Percentiles rank a stretch among this genome's conserved stretches.
These are phyloP conservation scores for Drosophila neocordata DNA, from an alignment of 1,140 invertebrate species.

Conservation along the genomic window DNA sequence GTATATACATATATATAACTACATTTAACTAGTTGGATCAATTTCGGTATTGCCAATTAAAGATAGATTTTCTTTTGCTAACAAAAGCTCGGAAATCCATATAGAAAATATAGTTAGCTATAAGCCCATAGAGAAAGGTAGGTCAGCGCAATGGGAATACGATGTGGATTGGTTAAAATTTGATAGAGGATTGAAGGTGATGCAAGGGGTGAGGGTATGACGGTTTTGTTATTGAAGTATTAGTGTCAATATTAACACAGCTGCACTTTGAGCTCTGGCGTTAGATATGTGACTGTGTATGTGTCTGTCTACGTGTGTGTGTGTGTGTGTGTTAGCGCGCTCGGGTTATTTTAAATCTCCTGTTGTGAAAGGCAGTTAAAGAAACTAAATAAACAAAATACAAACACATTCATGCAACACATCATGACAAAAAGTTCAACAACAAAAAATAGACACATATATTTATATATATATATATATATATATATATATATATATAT, in stretches of 20 bases:
- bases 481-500: not conserved
- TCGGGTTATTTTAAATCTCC: constrained; percentile 5
- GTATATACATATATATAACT: no score
- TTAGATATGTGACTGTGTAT: not conserved
- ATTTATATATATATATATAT: not conserved
- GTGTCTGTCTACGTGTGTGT: constrained; percentile 6
- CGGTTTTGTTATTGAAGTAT: constrained; percentile 12
- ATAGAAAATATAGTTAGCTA: not conserved
- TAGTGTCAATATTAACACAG: constrained; percentile 22
- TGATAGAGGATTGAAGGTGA: not conserved
- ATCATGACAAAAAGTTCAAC: constrained; percentile 9
- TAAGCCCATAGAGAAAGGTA: not conserved
- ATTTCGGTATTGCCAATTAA: not conserved
- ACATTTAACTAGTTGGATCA: no score
- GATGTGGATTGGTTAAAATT: not conserved
- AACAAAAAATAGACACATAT: not conserved
- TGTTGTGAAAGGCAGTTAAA: constrained; percentile 1
- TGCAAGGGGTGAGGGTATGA: not conserved
- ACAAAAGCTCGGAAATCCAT: not conserved
- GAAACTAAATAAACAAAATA: constrained; percentile 19
- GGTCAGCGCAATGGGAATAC: constrained; percentile 2
- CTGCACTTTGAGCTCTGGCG: constrained; percentile 1
- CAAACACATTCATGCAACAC: not conserved
- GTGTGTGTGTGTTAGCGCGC: not conserved
- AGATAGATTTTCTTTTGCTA: constrained; percentile 2